These are phyloP conservation scores for Poeciliopsis gracilis DNA, from an alignment of 2,797 vertebrate species.

Conservation along the genomic window DNA sequence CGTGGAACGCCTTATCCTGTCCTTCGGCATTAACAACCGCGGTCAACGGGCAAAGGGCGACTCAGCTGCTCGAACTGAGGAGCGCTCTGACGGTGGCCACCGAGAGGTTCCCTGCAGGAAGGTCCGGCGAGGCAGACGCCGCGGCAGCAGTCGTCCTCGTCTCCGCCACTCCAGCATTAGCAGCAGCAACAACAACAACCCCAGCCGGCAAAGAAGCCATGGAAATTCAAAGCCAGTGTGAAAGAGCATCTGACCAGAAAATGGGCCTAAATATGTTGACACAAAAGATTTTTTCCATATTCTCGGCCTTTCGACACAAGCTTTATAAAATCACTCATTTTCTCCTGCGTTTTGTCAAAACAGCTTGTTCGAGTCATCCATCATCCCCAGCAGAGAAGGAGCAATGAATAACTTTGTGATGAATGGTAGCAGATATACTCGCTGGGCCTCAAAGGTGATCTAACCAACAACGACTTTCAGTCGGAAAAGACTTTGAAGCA, in stretches of 20 bases:
- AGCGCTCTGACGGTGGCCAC: too few relatives aligned
- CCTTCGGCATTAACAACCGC: too few relatives aligned
- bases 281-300: conserved; percentile 4
- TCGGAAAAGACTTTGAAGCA: neutral
- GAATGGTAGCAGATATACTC: conserved; percentile 23
- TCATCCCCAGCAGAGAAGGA: conserved; percentile 22
- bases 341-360: conserved; percentile 12
- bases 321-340: conserved; percentile 23
- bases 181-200: too few relatives aligned
- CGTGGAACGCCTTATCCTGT: too few relatives aligned
- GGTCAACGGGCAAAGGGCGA: too few relatives aligned
- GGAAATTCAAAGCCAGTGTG: neutral
- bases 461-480: neutral
- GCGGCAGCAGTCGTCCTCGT: too few relatives aligned
- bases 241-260: neutral
- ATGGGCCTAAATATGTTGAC: neutral
- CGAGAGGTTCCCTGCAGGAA: too few relatives aligned
- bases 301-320: neutral
- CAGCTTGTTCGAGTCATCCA: conserved; percentile 25
- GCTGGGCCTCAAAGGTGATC: conserved; percentile 1
- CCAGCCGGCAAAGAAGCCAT: too few relatives aligned
- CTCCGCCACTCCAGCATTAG: too few relatives aligned
- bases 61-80: too few relatives aligned
- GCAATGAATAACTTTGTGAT: conserved; percentile 19
- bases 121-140: too few relatives aligned